Evolutionary conservation across 53 echinoderm and acorn worm genomes (phyloP).

Genomic region (Actinopyga echinites): DNA sequence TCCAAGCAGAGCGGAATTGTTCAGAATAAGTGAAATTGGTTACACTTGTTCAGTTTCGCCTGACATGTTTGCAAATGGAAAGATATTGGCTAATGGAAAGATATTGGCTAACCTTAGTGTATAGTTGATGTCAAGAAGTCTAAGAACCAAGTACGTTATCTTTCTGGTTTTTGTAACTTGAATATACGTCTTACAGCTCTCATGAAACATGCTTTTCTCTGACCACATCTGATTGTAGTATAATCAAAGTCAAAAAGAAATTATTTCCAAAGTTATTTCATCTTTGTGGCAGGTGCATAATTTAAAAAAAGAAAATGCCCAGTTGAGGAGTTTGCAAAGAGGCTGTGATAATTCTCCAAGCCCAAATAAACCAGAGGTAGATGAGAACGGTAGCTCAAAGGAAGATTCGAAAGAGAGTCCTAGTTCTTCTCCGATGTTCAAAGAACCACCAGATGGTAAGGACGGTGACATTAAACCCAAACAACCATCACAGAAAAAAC

Average conservation of each 20-base stretch:
- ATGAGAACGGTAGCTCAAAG: background rate
- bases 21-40: too few species aligned
- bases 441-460: constrained; percentile 4
- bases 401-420: background rate
- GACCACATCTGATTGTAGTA: background rate
- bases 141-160: too few species aligned
- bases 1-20: too few species aligned
- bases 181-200: too few species aligned
- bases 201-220: too few species aligned
- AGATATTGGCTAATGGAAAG: too few species aligned
- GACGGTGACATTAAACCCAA: constrained; percentile 30
- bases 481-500: background rate
- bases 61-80: too few species aligned
- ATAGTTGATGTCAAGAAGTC: too few species aligned
- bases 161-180: too few species aligned
- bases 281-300: constrained; percentile 67
- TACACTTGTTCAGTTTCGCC: too few species aligned
- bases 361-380: background rate
- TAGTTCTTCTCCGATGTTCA: background rate
- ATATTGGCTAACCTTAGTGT: too few species aligned
- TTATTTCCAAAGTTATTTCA: background rate
- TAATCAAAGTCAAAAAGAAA: background rate
- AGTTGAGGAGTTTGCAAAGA: constrained; percentile 68
- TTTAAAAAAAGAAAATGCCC: constrained; percentile 86
- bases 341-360: constrained; percentile 60